phyloP scores from a whole-genome alignment of 2,888 invertebrate genomes.

The Lacanobia oleracea region DNA sequence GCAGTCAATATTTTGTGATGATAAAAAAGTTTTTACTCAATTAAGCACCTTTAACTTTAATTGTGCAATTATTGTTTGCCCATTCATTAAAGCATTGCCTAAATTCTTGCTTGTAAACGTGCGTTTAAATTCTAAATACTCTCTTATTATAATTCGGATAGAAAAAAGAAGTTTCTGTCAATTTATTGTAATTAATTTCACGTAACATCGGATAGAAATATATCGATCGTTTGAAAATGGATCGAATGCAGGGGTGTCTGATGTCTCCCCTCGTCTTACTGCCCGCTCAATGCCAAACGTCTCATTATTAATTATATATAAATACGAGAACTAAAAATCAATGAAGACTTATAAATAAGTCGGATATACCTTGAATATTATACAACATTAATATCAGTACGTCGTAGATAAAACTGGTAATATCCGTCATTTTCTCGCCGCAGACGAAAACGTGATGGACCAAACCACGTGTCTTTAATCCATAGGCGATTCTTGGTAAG shows the following conservation, averaged over 20 bases:
- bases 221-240: conserved; percentile 8
- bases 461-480: conserved; percentile 28
- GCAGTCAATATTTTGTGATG: too few relatives aligned
- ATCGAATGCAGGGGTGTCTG: conserved; percentile 22
- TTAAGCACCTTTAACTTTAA: too few relatives aligned
- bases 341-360: conserved; percentile 4
- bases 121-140: neutral
- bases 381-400: neutral
- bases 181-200: conserved; percentile 17
- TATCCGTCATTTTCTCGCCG: neutral
- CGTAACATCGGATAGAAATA: conserved; percentile 9
- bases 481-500: conserved; percentile 6
- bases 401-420: conserved; percentile 6
- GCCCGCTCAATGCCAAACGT: conserved; percentile 15
- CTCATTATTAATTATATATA: conserved; percentile 14
- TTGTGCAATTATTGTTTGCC: neutral
- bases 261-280: neutral
- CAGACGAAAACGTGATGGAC: conserved; percentile 26
- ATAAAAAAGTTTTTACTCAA: too few relatives aligned
- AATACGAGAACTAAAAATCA: conserved; percentile 4
- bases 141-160: neutral
- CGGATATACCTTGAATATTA: neutral
- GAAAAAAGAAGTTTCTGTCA: conserved; percentile 3
- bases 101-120: neutral
- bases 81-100: neutral